phyloP scores from a whole-genome alignment of 1,140 invertebrate genomes.

The Galleria mellonella region DNA sequence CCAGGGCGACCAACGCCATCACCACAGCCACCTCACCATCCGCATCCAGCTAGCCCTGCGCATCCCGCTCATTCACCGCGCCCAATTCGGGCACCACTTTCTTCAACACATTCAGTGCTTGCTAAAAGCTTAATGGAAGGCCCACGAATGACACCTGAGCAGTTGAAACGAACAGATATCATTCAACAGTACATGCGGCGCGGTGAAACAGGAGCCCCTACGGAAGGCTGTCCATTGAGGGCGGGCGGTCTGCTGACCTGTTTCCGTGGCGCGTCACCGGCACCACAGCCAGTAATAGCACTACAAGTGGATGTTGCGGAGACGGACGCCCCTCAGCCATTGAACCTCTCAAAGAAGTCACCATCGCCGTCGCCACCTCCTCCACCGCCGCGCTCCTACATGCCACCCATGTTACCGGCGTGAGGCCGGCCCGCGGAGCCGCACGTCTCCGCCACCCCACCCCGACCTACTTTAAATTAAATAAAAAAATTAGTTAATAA shows the following conservation, averaged over 20 bases:
- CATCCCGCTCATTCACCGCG: constrained; percentile 71
- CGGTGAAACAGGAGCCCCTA: constrained; percentile 70
- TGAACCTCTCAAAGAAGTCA: constrained; percentile 92
- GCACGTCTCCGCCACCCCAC: constrained; percentile 62
- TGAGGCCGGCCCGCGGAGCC: constrained; percentile 71
- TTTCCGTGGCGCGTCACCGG: constrained; percentile 67
- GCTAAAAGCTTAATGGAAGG: constrained; percentile 92
- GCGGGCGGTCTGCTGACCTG: constrained; percentile 34
- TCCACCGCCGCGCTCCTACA: constrained; percentile 72
- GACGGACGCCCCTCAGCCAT: constrained; percentile 86
- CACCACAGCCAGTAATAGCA: constrained; percentile 70
- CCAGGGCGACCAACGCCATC: constrained; percentile 35
- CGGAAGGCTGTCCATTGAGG: constrained; percentile 46
- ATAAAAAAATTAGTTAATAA: constrained; percentile 66
- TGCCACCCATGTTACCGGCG: constrained; percentile 76
- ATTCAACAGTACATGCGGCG: constrained; percentile 93
- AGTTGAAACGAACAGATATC: constrained; percentile 90
- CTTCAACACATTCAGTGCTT: constrained; percentile 89
- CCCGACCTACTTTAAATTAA: constrained; percentile 71
- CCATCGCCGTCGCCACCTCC: constrained; percentile 78
- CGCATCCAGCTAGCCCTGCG: constrained; percentile 65
- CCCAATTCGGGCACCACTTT: constrained; percentile 74
- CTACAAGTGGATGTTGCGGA: constrained; percentile 88
- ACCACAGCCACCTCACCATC: constrained; percentile 64
- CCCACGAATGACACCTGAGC: constrained; percentile 90